A percentile compares a stretch with the other conserved stretches of the same genome.
Evolutionary conservation across 2,888 invertebrate species (phyloP).

Genomic region (Tanytarsus gracilentus): DNA sequence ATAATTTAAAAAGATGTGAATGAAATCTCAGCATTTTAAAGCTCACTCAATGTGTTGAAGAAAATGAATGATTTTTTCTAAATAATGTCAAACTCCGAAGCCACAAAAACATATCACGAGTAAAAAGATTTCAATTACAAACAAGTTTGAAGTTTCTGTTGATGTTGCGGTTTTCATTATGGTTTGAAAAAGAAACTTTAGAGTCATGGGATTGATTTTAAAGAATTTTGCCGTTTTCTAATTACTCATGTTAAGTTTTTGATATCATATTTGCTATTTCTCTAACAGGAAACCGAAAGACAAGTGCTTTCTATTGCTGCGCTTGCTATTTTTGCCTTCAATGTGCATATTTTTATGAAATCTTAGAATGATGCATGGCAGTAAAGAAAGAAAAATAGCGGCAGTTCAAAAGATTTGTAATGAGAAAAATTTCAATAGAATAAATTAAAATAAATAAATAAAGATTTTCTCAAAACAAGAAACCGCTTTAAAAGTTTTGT

Average conservation of each 20-base stretch:
- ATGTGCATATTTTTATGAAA: too few species aligned
- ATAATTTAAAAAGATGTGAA: neutral
- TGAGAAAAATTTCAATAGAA: too few species aligned
- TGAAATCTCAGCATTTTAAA: neutral
- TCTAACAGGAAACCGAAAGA: too few species aligned
- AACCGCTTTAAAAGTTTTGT: too few species aligned
- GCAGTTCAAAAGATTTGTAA: too few species aligned
- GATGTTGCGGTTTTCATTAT: slow-evolving; percentile 19
- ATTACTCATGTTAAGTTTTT: neutral
- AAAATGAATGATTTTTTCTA: neutral
- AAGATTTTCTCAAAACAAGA: too few species aligned
- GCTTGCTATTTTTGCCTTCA: too few species aligned
- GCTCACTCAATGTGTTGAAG: too few species aligned
- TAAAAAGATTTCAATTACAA: slow-evolving; percentile 19
- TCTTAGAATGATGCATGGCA: too few species aligned
- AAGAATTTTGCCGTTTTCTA: neutral
- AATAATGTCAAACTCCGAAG: slow-evolving; percentile 15
- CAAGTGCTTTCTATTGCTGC: too few species aligned
- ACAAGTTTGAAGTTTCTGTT: neutral
- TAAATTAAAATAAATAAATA: too few species aligned
- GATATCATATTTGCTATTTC: neutral
- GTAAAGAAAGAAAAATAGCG: too few species aligned
- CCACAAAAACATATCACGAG: slow-evolving; percentile 4
- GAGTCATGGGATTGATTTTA: slow-evolving; percentile 16
- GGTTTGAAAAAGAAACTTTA: slow-evolving; percentile 5